Base-by-base conservation (phyloP, 2,113 vertebrate genomes). In the Drymodes brunneopygia region DNA sequence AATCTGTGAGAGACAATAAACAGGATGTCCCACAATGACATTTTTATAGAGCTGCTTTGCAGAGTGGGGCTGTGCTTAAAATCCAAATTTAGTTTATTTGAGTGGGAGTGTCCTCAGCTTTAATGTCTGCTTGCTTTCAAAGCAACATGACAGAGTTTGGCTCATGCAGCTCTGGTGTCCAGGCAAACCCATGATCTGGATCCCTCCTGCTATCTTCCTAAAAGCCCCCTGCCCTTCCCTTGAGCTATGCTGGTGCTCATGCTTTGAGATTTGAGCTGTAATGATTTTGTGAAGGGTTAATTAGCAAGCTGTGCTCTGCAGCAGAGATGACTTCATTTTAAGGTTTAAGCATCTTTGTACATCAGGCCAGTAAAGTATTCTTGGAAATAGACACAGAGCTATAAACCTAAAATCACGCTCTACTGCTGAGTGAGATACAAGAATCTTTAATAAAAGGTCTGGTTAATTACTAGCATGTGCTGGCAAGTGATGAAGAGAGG, bases 21-120 rank as follows among this genome's bases (percentile, higher is more conserved):
- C 93, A 93, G 85, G 75, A 93, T 90, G 64, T 73, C 77, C 71
- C 4, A 5, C 51, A 62, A 22, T 72, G 90, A 83, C 90, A 83
- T 92, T 93, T 95, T 96, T 94, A 96, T 92, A 65, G 87, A 90
- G 36, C 38, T 90, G 71, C 67, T 92, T 92, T 95, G 79, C 67
- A 83, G 88, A 83, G 44, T 21, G 47, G 44, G 13, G 18, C 82
- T 88, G 79, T 23, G 35, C 44, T 82, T 91, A 70, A 92, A 82
- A 93, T 71, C 79, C 90, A 95, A 83, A 88, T 93, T 86, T 93
- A 94, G 71, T 92, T 95, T 85, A 75, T 92, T 70, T 92, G 82
- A 86, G 92, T 90, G 93, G 85, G 94, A 93, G 92, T 2, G 0
- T 92, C 90, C 90, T 95, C 1, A 6, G 66, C 65, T 94, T 73